phyloP scores from a whole-genome alignment of 2,888 invertebrate genomes.

The Orthosia gothica region DNA sequence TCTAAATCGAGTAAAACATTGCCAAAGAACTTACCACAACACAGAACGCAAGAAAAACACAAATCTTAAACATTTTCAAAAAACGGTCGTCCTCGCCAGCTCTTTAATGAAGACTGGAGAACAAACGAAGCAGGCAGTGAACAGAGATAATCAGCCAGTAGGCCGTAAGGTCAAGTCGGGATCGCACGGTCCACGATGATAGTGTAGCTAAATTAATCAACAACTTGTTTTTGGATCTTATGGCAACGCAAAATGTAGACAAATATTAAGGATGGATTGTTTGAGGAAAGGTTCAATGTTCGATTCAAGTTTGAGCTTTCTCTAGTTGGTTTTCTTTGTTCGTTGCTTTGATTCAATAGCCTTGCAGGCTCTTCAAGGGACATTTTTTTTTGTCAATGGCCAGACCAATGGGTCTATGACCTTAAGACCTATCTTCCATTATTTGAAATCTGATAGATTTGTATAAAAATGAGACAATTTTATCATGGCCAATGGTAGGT shows the following conservation, averaged over 20 bases:
- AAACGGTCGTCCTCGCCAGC: slow-evolving; percentile 15
- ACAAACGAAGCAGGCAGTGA: slow-evolving; percentile 9
- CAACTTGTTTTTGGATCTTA: slow-evolving; percentile 28
- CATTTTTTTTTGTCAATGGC: neutral
- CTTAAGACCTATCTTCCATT: neutral
- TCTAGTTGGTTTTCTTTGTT: neutral
- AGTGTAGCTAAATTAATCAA: slow-evolving; percentile 15
- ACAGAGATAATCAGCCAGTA: slow-evolving; percentile 24
- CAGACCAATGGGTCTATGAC: neutral
- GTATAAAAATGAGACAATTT: neutral
- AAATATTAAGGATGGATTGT: too few relatives aligned
- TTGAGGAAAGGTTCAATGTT: neutral
- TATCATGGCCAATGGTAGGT: neutral
- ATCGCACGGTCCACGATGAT: slow-evolving; percentile 15
- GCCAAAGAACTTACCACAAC: slow-evolving; percentile 36
- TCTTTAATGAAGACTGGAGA: slow-evolving; percentile 30
- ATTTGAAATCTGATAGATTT: neutral
- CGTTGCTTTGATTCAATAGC: neutral
- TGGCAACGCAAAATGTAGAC: neutral
- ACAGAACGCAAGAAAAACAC: slow-evolving; percentile 34
- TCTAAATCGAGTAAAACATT: neutral
- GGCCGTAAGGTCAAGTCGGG: slow-evolving; percentile 45
- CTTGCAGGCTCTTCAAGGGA: neutral
- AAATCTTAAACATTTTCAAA: slow-evolving; percentile 47
- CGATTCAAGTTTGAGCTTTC: neutral